Base-by-base conservation (phyloP, 2,113 vertebrate genomes). In the Lates calcarifer region DNA sequence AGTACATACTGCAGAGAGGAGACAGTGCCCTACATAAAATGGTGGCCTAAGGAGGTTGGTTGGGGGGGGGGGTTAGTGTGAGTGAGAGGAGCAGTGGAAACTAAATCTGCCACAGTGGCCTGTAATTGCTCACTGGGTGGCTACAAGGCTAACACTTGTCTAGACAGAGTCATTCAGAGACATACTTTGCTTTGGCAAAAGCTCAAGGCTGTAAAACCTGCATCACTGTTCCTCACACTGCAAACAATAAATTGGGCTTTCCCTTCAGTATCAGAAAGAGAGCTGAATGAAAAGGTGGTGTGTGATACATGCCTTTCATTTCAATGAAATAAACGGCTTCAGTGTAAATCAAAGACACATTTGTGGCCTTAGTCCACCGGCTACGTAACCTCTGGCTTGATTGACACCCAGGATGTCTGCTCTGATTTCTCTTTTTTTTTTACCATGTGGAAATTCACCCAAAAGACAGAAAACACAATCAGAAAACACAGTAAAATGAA, bases 131-230 rank as follows among this genome's bases (percentile, higher is more conserved):
- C 62, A 84, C 63, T 79, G 64, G 67, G 70, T 85, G 74, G 81
- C 81, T 87, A 75, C 82, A 84, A 88, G 91, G 87, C 90, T 79
- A 87, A 88, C 57, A 49, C 70, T 51, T 51, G 86, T 87, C 79
- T 85, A 84, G 77, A 79, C 75, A 74, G 55, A 88, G 78, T 74
- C 66, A 84, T 86, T 82, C 61, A 75, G 47, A 83, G 74, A 88
- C 65, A 61, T 41, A 69, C 71, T 80, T 17, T 64, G 47, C 65
- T 85, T 66, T 87, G 69, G 85, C 76, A 76, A 69, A 82, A 77
- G 56, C 87, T 91, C 81, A 87, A 90, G 85, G 88, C 83, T 85
- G 76, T 49, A 74, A 55, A 64, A 43, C n/a, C 64, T 14, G 6
- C 47, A 57, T 28, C 49, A 28, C 70, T 81, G 71, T 74, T 31